A percentile compares a stretch with the other conserved stretches of the same genome.
Conservation (phyloP, 2,113 vertebrate species). For the Callionymus lyra region DNA sequence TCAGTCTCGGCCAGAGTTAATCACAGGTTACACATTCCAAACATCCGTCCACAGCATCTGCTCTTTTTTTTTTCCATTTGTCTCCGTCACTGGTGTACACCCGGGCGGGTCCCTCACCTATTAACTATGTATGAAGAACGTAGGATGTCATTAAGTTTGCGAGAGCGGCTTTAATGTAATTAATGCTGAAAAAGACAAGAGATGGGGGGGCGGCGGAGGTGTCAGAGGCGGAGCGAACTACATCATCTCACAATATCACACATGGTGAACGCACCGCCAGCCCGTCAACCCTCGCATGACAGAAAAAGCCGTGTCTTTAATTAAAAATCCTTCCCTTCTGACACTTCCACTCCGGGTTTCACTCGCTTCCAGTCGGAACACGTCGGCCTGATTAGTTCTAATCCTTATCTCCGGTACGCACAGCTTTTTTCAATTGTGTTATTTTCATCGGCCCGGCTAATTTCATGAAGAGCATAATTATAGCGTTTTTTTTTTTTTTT, state of each 20-base stretch:
- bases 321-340: slow-evolving; percentile 36
- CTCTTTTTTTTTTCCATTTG: no score
- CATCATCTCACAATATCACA: slow-evolving; percentile 18
- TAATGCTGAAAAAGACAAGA: slow-evolving; percentile 31
- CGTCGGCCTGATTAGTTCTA: slow-evolving; percentile 43
- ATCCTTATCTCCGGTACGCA: slow-evolving; percentile 54
- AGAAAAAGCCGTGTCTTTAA: slow-evolving; percentile 45
- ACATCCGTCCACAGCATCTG: no score
- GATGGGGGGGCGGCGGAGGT: slow-evolving; percentile 6
- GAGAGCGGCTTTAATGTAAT: slow-evolving; percentile 50
- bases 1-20: no score
- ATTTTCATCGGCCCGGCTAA: slow-evolving; percentile 47
- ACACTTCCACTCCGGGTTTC: slow-evolving; percentile 22
- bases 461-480: slow-evolving; percentile 66
- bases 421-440: slow-evolving; percentile 48
- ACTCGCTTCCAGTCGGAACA: slow-evolving; percentile 24
- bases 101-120: no score
- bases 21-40: no score
- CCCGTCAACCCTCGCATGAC: slow-evolving; percentile 9
- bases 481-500: no score
- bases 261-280: not conserved
- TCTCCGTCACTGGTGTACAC: no score
- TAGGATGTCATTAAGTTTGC: slow-evolving; percentile 42
- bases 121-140: slow-evolving; percentile 8
- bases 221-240: slow-evolving; percentile 25